phyloP scores from a whole-genome alignment of 2,888 invertebrate species.

The Cyclophora albipunctata region DNA sequence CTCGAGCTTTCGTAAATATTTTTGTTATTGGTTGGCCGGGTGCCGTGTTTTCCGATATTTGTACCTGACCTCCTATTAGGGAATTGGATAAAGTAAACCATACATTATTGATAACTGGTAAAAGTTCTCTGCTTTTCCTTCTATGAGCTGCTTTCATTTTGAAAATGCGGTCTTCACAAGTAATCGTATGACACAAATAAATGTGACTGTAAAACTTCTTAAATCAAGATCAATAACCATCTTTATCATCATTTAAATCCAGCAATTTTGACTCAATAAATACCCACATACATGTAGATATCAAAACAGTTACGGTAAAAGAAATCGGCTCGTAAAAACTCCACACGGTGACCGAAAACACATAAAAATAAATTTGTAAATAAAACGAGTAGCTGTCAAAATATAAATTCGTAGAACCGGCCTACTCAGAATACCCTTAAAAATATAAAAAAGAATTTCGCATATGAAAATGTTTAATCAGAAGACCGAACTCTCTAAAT shows the following conservation, averaged over 20 bases:
- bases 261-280: background rate
- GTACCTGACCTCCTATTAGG: slow-evolving; percentile 36
- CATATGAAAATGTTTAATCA: slow-evolving; percentile 53
- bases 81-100: slow-evolving; percentile 44
- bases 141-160: slow-evolving; percentile 11
- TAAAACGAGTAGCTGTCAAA: slow-evolving; percentile 19
- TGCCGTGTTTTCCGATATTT: slow-evolving; percentile 36
- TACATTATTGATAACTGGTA: slow-evolving; percentile 45
- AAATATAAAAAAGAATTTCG: slow-evolving; percentile 35
- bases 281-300: slow-evolving; percentile 1
- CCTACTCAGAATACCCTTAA: slow-evolving; percentile 26
- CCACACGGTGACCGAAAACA: slow-evolving; percentile 5
- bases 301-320: slow-evolving; percentile 3
- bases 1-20: slow-evolving; percentile 68
- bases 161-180: slow-evolving; percentile 19
- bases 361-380: slow-evolving; percentile 20
- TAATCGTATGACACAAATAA: too few relatives aligned
- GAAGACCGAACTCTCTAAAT: slow-evolving; percentile 39
- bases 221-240: background rate
- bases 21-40: slow-evolving; percentile 59
- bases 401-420: slow-evolving; percentile 24
- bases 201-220: too few relatives aligned
- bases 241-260: background rate
- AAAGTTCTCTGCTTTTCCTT: slow-evolving; percentile 19
- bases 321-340: slow-evolving; percentile 5